A percentile compares a stretch with the other conserved stretches of the same genome.
phyloP scores from a whole-genome alignment of 2,888 invertebrate species.

The Brachypterus glaber region DNA sequence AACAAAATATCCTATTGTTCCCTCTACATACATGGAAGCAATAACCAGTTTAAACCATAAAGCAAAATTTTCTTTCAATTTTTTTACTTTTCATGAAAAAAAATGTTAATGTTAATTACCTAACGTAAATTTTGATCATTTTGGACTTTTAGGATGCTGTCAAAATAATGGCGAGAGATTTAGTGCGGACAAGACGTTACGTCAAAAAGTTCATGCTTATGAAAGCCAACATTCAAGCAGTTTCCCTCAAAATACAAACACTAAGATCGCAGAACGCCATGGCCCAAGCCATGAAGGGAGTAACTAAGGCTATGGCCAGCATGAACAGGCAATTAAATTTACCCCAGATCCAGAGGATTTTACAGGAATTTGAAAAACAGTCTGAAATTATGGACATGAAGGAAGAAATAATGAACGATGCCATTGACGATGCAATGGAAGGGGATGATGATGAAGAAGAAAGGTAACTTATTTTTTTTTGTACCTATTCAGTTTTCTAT shows the following conservation, averaged over 20 bases:
- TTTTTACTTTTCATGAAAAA: too few relatives aligned
- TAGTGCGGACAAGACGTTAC: constrained; percentile 91
- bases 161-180: constrained; percentile 98
- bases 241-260: constrained; percentile 94
- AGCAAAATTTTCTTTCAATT: too few relatives aligned
- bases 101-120: not conserved
- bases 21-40: too few relatives aligned
- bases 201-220: constrained; percentile 98
- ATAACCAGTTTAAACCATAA: too few relatives aligned
- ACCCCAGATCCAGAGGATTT: constrained; percentile 96
- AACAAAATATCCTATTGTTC: too few relatives aligned
- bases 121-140: constrained; percentile 1
- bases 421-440: constrained; percentile 99
- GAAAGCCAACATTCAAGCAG: constrained; percentile 98
- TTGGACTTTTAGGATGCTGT: constrained; percentile 78
- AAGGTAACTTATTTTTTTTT: constrained; percentile 47
- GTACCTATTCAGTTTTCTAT: too few relatives aligned
- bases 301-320: constrained; percentile 94
- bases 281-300: constrained; percentile 99
- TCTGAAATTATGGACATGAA: constrained; percentile 99
- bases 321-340: constrained; percentile 97
- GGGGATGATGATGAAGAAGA: constrained; percentile 98
- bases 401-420: constrained; percentile 99
- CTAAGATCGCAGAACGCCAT: constrained; percentile 96
- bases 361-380: constrained; percentile 97